Evolutionary conservation across 2,797 vertebrate species (phyloP), one percentile per base, ranked within the genome.

Genomic region (Anniella stebbinsi): DNA sequence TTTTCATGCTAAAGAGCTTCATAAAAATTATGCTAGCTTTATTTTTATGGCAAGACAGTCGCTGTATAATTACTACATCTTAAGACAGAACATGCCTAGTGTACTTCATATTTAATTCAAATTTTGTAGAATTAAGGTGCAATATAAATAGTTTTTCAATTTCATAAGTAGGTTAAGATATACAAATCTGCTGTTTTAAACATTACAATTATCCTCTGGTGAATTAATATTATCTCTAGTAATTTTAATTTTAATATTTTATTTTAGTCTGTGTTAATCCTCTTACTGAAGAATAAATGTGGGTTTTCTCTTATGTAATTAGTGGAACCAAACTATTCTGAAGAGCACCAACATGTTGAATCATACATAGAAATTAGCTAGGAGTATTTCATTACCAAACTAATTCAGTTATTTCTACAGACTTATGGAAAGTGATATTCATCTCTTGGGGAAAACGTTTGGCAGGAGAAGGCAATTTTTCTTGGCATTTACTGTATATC

Each of bases 301-400:
- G 92, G 94, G 67, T 95, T 96, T 91, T 91, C 90, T 97, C 94
- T 97, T 93, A 96, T 95, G 91, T 93, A 97, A 97, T 97, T 97
- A 96, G 95, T 96, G 91, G 92, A 97, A 95, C 90, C 93, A 88
- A 94, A 95, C 94, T 96, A 95, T 96, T 97, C 94, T 94, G 86
- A 90, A 94, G 95, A 97, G 95, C 95, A 95, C 93, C 94, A 88
- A 95, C 95, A 96, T 93, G 88, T 96, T 96, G 95, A 97, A 96
- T 96, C 94, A 95, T 94, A 96, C 94, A 95, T 96, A 93, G 94
- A 96, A 96, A 95, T 87, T 95, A 95, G 89, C 92, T 97, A 87
- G 93, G 95, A 95, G 91, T 96, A 94, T 96, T 97, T 97, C 93
- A 96, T 97, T 97, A 97, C 91, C 94, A 96, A 97, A 96, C 93